Percentiles rank a stretch among this genome's conserved stretches.
Evolutionary conservation across 2,888 invertebrate species (phyloP).

Genomic region (Pyrrhia umbra): DNA sequence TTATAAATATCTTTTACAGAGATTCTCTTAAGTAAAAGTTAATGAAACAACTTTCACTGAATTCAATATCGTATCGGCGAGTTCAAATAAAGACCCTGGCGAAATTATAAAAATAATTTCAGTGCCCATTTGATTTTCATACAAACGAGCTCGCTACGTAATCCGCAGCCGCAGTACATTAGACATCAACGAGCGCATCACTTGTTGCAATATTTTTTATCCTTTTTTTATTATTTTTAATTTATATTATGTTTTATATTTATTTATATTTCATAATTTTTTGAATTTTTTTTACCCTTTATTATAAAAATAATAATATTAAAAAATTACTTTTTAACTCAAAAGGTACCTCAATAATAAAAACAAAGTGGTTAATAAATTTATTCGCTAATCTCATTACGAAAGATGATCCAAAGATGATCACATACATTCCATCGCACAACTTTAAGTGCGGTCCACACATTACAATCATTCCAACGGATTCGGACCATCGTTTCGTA

Average conservation of each 20-base stretch:
- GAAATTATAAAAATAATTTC: slow-evolving; percentile 29
- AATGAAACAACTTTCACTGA: slow-evolving; percentile 58
- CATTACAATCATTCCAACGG: slow-evolving; percentile 80
- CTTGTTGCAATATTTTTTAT: background rate
- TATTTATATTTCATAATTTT: background rate
- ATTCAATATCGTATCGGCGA: slow-evolving; percentile 42
- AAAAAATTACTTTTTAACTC: background rate
- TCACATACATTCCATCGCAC: slow-evolving; percentile 20
- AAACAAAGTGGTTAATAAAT: background rate
- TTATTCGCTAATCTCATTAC: slow-evolving; percentile 31
- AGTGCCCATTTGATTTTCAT: slow-evolving; percentile 39
- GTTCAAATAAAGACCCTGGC: slow-evolving; percentile 19
- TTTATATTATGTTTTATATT: background rate
- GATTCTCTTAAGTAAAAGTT: slow-evolving; percentile 39
- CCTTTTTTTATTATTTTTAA: background rate
- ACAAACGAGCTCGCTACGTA: slow-evolving; percentile 2
- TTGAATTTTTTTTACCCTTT: background rate
- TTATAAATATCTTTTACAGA: slow-evolving; percentile 18
- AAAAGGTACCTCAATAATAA: background rate
- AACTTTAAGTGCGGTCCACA: slow-evolving; percentile 75
- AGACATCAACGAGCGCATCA: slow-evolving; percentile 69
- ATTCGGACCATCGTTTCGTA: slow-evolving; percentile 66
- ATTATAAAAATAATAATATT: too few species aligned
- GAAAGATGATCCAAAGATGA: slow-evolving; percentile 18
- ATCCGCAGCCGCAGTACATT: slow-evolving; percentile 56